Percentiles rank a stretch among this genome's conserved stretches.
Evolutionary conservation across 2,888 invertebrate species (phyloP).

Genomic region (Lasioglossum zephyrum): DNA sequence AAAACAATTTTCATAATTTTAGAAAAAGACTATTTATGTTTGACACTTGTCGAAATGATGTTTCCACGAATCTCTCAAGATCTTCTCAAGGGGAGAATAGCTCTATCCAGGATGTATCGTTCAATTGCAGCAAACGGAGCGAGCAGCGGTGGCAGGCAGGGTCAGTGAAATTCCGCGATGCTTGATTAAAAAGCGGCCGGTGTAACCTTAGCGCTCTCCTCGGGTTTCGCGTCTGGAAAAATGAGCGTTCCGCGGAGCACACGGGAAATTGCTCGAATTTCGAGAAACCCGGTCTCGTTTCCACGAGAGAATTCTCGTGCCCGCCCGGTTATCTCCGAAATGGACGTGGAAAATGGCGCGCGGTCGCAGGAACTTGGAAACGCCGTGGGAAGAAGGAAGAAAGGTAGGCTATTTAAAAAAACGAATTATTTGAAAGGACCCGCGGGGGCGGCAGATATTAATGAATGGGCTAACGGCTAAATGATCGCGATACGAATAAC

Average conservation of each 20-base stretch:
- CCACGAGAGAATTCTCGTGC: neutral
- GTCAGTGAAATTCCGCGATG: constrained; percentile 53
- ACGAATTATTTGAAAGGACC: neutral
- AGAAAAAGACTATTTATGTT: neutral
- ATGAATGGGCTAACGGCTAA: neutral
- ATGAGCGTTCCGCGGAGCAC: constrained; percentile 31
- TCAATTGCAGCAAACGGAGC: neutral
- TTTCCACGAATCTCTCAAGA: neutral
- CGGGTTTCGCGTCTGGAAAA: constrained; percentile 26
- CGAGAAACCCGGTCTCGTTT: constrained; percentile 6
- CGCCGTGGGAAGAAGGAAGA: neutral
- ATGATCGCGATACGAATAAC: neutral
- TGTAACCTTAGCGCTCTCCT: constrained; percentile 52
- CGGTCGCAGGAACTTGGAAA: neutral
- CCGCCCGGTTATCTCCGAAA: neutral
- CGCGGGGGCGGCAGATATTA: neutral
- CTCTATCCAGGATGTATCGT: neutral
- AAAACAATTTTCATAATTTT: too few species aligned
- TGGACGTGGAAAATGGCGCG: neutral
- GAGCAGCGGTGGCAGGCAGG: neutral
- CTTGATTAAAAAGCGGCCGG: constrained; percentile 71
- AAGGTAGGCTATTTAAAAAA: neutral
- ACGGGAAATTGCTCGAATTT: constrained; percentile 24
- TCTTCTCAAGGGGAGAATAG: neutral
- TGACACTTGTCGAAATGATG: neutral